Base-by-base conservation (phyloP, 2,797 vertebrate genomes). In the Emys orbicularis region DNA sequence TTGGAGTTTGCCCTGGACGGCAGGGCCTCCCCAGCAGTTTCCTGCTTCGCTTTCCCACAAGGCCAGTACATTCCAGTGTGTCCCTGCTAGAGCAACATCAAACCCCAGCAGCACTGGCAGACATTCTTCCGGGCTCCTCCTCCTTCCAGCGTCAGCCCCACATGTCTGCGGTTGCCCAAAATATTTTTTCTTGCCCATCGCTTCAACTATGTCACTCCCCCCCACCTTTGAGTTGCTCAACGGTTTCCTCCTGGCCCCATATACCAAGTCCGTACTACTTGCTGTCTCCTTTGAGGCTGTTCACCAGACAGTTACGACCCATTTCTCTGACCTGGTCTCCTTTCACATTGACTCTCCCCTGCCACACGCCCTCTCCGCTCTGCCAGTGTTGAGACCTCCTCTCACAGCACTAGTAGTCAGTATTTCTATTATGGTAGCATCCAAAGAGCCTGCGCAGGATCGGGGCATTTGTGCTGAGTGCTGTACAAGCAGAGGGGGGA, bases 251-350 rank as follows among this genome's bases (percentile, higher is more conserved):
- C 83, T 68, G 37, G 79, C 88, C 81, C 84, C 16, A 92, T 8
- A 29, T 13, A 49, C 8, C 44, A 44, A 94, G 88, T 77, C 86
- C 95, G 77, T 5, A 19, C 1, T 4, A 72, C 1, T 34, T 65
- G 87, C 90, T 86, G 93, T 93, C 94, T 93, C 92, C 83, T 87
- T 74, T 74, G 25, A 29, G 25, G 41, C 29, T 29, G 54, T 5
- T 2, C 23, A 65, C 90, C 87, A 91, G 83, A 80, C 81, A 84
- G 89, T 81, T 87, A 84, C 65, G 86, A 84, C 49, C 1, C 0
- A n/a, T 91, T 86, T 87, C 93, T 86, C 92, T n/a, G 29, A 83
- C 34, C 82, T 0, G 44, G 89, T 95, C 92, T 53, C 94, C 85
- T 53, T 92, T 86, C 52, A 86, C 90, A 37, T 44, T 49, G 80